Conservation (phyloP, 2,113 vertebrate species). For the Anguilla rostrata region DNA sequence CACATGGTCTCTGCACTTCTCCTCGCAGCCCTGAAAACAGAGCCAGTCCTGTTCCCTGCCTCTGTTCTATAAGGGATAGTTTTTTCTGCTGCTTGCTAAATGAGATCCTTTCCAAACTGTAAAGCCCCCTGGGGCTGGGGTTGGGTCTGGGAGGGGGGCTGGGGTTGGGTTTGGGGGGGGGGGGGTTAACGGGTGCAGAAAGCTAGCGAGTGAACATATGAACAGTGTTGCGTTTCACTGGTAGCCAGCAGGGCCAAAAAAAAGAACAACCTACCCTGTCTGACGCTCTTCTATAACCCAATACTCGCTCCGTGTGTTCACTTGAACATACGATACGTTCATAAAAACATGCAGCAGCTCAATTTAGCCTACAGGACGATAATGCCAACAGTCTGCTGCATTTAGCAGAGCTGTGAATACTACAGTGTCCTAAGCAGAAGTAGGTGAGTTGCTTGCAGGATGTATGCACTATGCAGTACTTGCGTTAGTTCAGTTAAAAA, state of each 20-base stretch:
- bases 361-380: background rate
- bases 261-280: background rate
- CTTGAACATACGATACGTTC: background rate
- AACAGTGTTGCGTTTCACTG: background rate
- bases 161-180: too few relatives aligned
- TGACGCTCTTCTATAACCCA: background rate
- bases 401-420: background rate
- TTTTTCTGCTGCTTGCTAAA: background rate
- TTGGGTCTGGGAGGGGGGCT: background rate
- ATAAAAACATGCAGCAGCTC: background rate
- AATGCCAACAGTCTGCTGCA: background rate
- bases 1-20: background rate
- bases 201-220: background rate
- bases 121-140: background rate
- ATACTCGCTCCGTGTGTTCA: background rate
- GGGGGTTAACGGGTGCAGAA: background rate
- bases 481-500: too few relatives aligned
- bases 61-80: background rate
- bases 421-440: background rate
- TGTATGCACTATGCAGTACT: background rate
- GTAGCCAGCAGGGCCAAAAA: background rate
- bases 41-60: constrained; percentile 1
- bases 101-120: background rate
- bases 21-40: background rate
- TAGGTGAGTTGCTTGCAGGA: background rate